Evolutionary conservation across 2,888 invertebrate species (phyloP), one percentile per base, ranked within the genome.

Genomic region (Peribatodes rhomboidaria): DNA sequence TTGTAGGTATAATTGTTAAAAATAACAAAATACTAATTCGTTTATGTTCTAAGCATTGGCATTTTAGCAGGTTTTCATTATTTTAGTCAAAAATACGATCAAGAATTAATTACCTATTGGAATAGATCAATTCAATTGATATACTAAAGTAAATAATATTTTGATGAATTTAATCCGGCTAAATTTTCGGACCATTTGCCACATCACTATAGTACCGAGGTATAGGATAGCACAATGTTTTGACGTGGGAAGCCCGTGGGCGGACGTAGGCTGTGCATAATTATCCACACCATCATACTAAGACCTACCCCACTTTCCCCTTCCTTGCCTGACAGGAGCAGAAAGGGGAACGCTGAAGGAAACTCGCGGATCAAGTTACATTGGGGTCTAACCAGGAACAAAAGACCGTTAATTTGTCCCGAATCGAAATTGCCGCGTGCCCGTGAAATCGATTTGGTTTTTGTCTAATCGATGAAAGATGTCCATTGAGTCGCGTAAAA

Each of bases 181-280:
- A 37, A 50, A 56, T 35, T 31, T 41, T 20, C 72, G 61, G 33
- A 10, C 2, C 35, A 35, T 75, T 70, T 74, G 77, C 73, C 71
- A 76, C 76, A 70, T 66, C 71, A 55, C 65, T 57, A n/a, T n/a
- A 61, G 11, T 18, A 49, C 16, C 16, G 41, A 52, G 44, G 44
- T 67, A 65, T 71, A 72, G 71, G 59, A 64, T 67, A 65, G 16
- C 44, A 67, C 59, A 68, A 61, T 53, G 49, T 62, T 64, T 67
- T 54, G 55, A 62, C 71, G 86, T 89, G 86, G 87, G 88, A 87
- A 82, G 87, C 53, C 61, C 66, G 86, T 85, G 73, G 87, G 87
- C 72, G 85, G 53, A 81, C 79, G 87, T 88, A 76, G 86, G 86
- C 68, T 77, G 73, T 73, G 79, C 77, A 85, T 87, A 88, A 88